phyloP scores from a whole-genome alignment of 2,113 vertebrate genomes.

The Actinemys pallida region DNA sequence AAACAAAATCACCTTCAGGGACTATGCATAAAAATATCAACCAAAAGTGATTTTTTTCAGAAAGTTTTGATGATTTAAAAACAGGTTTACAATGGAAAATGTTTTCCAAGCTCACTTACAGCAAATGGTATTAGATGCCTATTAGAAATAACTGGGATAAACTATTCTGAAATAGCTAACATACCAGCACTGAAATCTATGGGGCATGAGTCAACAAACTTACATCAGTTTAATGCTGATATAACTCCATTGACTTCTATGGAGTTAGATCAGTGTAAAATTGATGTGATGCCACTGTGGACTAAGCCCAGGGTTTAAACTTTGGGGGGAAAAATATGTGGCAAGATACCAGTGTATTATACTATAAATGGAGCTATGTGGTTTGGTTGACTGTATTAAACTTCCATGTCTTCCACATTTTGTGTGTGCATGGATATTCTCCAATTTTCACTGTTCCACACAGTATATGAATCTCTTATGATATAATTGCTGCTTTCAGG shows the following conservation, averaged over 20 bases:
- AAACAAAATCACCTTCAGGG: not conserved
- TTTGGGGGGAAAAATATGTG: not conserved
- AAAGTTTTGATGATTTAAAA: not conserved
- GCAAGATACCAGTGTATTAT: not conserved
- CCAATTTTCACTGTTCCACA: not conserved
- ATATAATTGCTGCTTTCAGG: not conserved
- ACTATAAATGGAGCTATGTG: not conserved
- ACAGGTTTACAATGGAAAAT: not conserved
- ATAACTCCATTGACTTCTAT: not conserved
- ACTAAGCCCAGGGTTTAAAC: not conserved
- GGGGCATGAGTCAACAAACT: not conserved
- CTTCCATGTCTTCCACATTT: not conserved
- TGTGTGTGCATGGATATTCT: conserved; percentile 16
- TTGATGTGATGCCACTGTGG: not conserved
- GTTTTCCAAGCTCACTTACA: not conserved
- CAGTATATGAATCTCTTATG: not conserved
- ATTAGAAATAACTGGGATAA: not conserved
- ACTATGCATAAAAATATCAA: not conserved
- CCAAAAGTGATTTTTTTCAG: not conserved
- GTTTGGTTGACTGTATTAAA: not conserved
- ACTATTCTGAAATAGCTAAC: not conserved
- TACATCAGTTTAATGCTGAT: not conserved
- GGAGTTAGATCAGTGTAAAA: not conserved
- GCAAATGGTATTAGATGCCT: not conserved
- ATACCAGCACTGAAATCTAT: not conserved